Conservation (phyloP, 1,140 invertebrate genomes). For the Drosophila repletoides region DNA sequence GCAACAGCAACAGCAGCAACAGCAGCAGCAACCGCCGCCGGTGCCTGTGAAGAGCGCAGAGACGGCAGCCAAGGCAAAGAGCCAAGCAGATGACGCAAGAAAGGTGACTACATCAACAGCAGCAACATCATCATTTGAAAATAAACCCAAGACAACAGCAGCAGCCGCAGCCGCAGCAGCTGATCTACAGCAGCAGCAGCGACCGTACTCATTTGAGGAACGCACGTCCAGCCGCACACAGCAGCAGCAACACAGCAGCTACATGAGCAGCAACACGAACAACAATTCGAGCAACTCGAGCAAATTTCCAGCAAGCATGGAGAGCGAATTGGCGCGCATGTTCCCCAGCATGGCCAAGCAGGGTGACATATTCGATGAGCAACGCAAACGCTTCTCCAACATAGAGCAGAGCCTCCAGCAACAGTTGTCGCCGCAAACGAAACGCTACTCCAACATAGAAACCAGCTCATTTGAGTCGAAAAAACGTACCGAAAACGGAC, state of each 20-base stretch:
- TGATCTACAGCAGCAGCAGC: constrained; percentile 4
- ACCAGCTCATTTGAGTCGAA: constrained; percentile 68
- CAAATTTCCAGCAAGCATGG: constrained; percentile 63
- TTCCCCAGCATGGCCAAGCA: constrained; percentile 57
- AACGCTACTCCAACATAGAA: constrained; percentile 80
- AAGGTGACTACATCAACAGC: constrained; percentile 46
- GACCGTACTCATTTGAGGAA: constrained; percentile 24
- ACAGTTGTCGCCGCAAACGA: constrained; percentile 25
- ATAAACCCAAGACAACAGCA: constrained; percentile 68
- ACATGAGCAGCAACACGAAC: constrained; percentile 27
- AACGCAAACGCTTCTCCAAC: constrained; percentile 77
- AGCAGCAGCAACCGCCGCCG: constrained; percentile 50
- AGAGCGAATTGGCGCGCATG: constrained; percentile 70
- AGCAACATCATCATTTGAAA: constrained; percentile 74
- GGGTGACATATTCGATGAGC: constrained; percentile 66
- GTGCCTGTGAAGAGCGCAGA: constrained; percentile 73
- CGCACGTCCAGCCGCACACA: constrained; percentile 36
- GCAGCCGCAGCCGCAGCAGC: constrained; percentile 32
- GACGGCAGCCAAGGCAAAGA: constrained; percentile 70
- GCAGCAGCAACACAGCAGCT: constrained; percentile 23
- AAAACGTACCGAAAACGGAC: constrained; percentile 74
- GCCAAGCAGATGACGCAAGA: constrained; percentile 69
- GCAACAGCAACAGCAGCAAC: constrained; percentile 21
- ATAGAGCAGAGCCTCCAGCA: constrained; percentile 47
- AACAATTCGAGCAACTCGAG: not conserved